A percentile compares a stretch with the other conserved stretches of the same genome.
phyloP scores from a whole-genome alignment of 2,888 invertebrate genomes.

The Drepanosiphum platanoidis region DNA sequence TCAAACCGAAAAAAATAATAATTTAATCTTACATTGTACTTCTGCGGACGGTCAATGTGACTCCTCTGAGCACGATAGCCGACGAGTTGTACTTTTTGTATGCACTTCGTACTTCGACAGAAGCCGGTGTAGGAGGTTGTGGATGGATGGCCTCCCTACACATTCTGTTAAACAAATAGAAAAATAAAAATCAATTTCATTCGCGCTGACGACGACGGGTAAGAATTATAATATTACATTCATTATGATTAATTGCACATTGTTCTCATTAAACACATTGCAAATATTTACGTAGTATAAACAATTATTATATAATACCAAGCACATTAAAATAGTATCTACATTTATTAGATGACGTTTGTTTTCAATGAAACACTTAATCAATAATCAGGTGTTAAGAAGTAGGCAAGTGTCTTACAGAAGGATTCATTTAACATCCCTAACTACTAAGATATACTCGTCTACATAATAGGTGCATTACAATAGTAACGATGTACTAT shows the following conservation, averaged over 20 bases:
- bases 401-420: too few species aligned
- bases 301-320: neutral
- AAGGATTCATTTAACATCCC: too few species aligned
- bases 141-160: slow-evolving; percentile 52
- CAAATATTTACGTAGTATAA: neutral
- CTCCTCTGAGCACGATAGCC: slow-evolving; percentile 62
- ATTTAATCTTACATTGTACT: slow-evolving; percentile 42
- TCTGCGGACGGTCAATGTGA: slow-evolving; percentile 67
- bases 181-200: neutral
- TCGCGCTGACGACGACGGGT: neutral
- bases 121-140: slow-evolving; percentile 37
- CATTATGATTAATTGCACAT: neutral
- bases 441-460: too few species aligned
- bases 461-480: too few species aligned
- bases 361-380: neutral
- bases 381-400: neutral
- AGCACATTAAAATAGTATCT: neutral
- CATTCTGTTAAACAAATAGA: slow-evolving; percentile 47
- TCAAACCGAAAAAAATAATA: neutral
- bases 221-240: neutral
- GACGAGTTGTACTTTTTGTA: slow-evolving; percentile 63
- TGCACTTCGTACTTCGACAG: slow-evolving; percentile 62
- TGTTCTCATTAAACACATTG: neutral
- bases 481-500: too few species aligned
- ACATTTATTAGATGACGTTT: neutral